Evolutionary conservation across 2,113 vertebrate genomes (phyloP).

Genomic region (Xenopus borealis): DNA sequence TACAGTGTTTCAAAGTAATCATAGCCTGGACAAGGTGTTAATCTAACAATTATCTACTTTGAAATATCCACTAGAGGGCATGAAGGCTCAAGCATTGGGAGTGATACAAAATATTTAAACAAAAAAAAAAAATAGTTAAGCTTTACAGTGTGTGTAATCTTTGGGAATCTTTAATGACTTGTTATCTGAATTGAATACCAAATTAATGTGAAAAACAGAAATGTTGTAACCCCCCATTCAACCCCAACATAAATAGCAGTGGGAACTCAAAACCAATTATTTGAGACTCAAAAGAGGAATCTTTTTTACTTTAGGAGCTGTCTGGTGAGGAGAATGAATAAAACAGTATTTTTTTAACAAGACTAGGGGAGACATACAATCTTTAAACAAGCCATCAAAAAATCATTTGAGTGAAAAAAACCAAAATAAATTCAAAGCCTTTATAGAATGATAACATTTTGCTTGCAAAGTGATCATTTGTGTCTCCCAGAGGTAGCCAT

Average conservation of each 20-base stretch:
- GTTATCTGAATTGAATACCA: slow-evolving; percentile 24
- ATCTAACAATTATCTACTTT: neutral
- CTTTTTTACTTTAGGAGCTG: slow-evolving; percentile 20
- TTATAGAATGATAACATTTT: slow-evolving; percentile 24
- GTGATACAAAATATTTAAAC: neutral
- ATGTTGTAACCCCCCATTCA: slow-evolving; percentile 14
- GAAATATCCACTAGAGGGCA: slow-evolving; percentile 38
- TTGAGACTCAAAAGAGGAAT: slow-evolving; percentile 9
- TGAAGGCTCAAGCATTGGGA: slow-evolving; percentile 11
- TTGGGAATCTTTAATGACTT: slow-evolving; percentile 28
- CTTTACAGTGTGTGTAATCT: slow-evolving; percentile 28
- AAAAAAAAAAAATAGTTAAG: slow-evolving; percentile 18
- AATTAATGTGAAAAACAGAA: slow-evolving; percentile 38
- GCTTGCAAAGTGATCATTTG: slow-evolving; percentile 23
- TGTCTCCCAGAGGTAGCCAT: slow-evolving; percentile 7
- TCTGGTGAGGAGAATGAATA: slow-evolving; percentile 24
- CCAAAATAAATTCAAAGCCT: slow-evolving; percentile 18
- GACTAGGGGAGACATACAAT: neutral
- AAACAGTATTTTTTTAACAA: slow-evolving; percentile 15
- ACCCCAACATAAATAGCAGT: slow-evolving; percentile 17
- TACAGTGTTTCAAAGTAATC: too few species aligned
- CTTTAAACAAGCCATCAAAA: slow-evolving; percentile 21
- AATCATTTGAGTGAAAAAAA: slow-evolving; percentile 3
- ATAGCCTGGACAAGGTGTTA: slow-evolving; percentile 5
- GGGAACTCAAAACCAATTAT: slow-evolving; percentile 3